Conservation (phyloP, 2,113 vertebrate species). For the Speoplatyrhinus poulsoni region DNA sequence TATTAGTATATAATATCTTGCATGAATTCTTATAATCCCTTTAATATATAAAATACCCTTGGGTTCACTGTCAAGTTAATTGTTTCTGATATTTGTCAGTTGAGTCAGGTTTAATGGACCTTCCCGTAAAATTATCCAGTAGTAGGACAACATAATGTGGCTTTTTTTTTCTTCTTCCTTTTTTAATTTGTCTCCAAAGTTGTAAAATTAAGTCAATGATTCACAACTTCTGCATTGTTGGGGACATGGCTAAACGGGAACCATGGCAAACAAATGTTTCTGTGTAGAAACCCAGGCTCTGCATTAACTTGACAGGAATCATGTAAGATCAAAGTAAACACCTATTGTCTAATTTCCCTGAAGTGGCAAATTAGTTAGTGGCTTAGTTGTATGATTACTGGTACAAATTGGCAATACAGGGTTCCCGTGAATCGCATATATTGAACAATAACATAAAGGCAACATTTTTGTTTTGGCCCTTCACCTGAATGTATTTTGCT, state of each 20-base stretch:
- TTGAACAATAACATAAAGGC: too few species aligned
- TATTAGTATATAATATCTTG: too few species aligned
- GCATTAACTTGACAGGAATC: constrained; percentile 4
- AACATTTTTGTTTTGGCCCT: too few species aligned
- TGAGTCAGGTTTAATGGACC: not conserved
- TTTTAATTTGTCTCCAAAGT: too few species aligned
- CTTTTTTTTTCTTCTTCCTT: too few species aligned
- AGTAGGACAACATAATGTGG: not conserved
- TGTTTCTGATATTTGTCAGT: too few species aligned
- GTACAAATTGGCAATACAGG: constrained; percentile 7
- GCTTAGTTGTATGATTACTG: constrained; percentile 26
- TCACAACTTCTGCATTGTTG: not conserved
- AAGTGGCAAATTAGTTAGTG: constrained; percentile 37
- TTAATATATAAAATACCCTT: too few species aligned
- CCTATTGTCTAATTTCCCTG: constrained; percentile 40
- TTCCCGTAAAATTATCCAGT: not conserved
- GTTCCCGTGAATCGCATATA: not conserved
- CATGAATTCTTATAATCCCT: too few species aligned
- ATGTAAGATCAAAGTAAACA: constrained; percentile 27
- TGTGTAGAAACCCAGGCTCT: not conserved
- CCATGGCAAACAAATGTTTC: not conserved
- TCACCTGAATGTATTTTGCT: too few species aligned
- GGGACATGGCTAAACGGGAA: not conserved
- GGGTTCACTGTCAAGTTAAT: too few species aligned
- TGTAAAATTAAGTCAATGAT: too few species aligned